Percentiles rank a stretch among this genome's conserved stretches.
These are phyloP conservation scores for Zapornia atra DNA, from an alignment of 2,113 vertebrate genomes.

Conservation along the genomic window DNA sequence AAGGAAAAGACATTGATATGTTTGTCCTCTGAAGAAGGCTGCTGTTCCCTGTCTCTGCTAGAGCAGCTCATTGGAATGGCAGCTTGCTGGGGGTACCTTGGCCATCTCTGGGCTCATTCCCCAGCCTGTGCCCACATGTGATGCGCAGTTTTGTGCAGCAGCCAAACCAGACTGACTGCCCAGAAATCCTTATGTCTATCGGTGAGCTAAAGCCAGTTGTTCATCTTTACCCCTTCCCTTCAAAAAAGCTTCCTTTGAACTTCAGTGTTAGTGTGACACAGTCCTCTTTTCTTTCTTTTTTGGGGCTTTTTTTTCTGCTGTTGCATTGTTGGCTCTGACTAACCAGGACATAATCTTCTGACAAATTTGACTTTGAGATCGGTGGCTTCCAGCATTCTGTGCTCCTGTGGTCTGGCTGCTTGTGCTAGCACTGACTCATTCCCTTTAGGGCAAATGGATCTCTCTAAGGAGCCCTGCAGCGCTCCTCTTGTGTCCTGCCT, in stretches of 20 bases:
- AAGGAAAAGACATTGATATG: slow-evolving; percentile 7
- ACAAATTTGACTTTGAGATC: neutral
- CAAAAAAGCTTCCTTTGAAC: neutral
- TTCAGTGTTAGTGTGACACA: neutral
- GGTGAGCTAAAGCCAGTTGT: neutral
- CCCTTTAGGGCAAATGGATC: neutral
- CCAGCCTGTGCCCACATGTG: slow-evolving; percentile 14
- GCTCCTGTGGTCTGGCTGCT: neutral
- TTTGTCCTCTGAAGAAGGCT: neutral
- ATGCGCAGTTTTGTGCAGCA: neutral
- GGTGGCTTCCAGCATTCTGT: neutral
- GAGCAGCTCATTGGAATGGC: neutral
- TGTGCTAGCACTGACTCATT: neutral
- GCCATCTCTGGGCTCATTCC: neutral
- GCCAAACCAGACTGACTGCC: neutral
- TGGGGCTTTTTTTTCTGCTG: too few species aligned
- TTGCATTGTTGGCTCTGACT: neutral
- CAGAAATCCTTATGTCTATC: neutral
- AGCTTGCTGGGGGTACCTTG: neutral
- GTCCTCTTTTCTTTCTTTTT: neutral
- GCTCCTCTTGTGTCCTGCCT: neutral
- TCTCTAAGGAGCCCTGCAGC: neutral
- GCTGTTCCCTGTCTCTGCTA: neutral
- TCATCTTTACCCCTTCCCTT: neutral
- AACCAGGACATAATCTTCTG: fast-evolving